Evolutionary conservation across 2,797 vertebrate species (phyloP).

Genomic region (Syngnathus acus): DNA sequence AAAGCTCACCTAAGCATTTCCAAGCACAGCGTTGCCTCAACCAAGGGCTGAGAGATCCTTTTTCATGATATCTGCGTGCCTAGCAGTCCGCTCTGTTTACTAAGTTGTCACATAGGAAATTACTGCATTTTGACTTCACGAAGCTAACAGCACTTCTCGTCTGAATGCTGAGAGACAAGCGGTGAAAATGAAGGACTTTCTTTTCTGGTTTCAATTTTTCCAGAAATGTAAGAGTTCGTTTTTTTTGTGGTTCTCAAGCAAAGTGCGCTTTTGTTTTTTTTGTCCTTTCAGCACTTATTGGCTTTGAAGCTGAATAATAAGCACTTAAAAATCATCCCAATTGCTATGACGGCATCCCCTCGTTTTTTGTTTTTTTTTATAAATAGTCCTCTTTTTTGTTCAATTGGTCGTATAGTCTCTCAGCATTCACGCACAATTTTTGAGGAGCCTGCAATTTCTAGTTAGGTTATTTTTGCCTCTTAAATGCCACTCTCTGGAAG

Average conservation of each 20-base stretch:
- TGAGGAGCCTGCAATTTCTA: not conserved
- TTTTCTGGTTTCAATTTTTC: not conserved
- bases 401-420: not conserved
- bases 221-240: not conserved
- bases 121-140: not conserved
- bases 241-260: not conserved
- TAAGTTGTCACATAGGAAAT: not conserved
- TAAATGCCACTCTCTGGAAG: conserved; percentile 54
- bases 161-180: conserved; percentile 6
- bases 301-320: not conserved
- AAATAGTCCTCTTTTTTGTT: not conserved
- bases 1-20: not conserved
- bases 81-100: not conserved
- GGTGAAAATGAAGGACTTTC: not conserved
- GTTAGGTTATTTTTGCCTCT: conserved; percentile 23
- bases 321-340: not conserved
- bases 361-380: too few relatives aligned
- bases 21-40: not conserved
- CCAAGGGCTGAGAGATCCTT: not conserved
- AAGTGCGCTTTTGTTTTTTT: not conserved
- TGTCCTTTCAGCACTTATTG: not conserved
- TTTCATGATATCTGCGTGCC: not conserved
- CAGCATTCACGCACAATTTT: conserved; percentile 12
- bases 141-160: not conserved
- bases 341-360: not conserved